Percentiles rank a stretch among this genome's conserved stretches.
phyloP scores from a whole-genome alignment of 1,140 invertebrate genomes.

The Meteorus sp. region DNA sequence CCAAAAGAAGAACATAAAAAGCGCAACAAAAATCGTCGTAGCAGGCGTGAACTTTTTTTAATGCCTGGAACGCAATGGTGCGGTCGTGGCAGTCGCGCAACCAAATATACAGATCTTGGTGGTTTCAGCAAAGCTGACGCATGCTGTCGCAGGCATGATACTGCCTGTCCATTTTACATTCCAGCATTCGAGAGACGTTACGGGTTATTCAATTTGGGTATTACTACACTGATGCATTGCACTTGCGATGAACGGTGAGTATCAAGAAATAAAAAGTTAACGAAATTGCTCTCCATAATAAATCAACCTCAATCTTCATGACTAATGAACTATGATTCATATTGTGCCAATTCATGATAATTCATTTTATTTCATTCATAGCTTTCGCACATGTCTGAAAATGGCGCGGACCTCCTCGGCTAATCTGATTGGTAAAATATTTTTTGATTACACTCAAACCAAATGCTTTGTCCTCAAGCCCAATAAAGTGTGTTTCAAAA shows the following conservation, averaged over 20 bases:
- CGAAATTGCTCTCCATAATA: no score
- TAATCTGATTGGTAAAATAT: constrained; percentile 88
- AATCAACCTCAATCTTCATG: no score
- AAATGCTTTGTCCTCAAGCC: constrained; percentile 87
- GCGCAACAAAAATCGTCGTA: constrained; percentile 40
- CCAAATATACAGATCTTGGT: constrained; percentile 75
- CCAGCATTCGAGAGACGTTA: constrained; percentile 75
- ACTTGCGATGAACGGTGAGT: constrained; percentile 82
- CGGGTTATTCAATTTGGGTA: constrained; percentile 79
- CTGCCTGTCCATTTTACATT: constrained; percentile 79
- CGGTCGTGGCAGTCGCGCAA: constrained; percentile 76
- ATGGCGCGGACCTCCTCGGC: constrained; percentile 80
- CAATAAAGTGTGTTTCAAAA: constrained; percentile 72
- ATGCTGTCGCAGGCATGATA: constrained; percentile 84
- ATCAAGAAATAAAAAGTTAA: no score
- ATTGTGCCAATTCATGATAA: no score
- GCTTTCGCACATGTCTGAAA: constrained; percentile 90
- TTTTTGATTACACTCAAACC: constrained; percentile 91
- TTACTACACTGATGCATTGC: constrained; percentile 86
- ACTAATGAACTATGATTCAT: no score
- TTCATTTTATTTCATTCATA: constrained; percentile 58
- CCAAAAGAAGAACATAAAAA: constrained; percentile 15
- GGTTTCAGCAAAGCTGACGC: constrained; percentile 75
- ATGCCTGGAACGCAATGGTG: constrained; percentile 88
- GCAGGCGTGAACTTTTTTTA: constrained; percentile 66